A percentile compares a stretch with the other conserved stretches of the same genome.
Evolutionary conservation across 2,888 invertebrate genomes (phyloP).

Genomic region (Caenorhabditis sp.): DNA sequence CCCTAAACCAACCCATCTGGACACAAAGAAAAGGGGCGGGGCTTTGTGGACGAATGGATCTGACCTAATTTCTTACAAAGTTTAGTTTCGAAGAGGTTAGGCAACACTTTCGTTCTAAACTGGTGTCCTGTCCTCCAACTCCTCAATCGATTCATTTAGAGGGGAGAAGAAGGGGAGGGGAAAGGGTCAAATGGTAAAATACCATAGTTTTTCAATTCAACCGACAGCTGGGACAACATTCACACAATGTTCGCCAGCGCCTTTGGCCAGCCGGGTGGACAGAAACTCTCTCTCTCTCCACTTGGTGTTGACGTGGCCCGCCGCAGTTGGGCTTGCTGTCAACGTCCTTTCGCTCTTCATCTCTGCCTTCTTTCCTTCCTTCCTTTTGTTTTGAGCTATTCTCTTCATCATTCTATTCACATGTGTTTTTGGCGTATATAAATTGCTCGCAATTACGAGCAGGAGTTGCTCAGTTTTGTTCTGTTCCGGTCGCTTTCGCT

Average conservation of each 20-base stretch:
- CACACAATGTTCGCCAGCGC: slow-evolving; percentile 3
- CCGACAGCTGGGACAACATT: slow-evolving; percentile 8
- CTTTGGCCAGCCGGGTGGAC: background rate
- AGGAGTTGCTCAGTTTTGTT: background rate
- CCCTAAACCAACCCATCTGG: too few species aligned
- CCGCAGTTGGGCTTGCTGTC: background rate
- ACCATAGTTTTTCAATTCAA: background rate
- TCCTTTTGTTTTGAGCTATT: background rate
- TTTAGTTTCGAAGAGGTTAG: too few species aligned
- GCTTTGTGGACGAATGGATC: too few species aligned
- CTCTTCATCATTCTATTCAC: too few species aligned
- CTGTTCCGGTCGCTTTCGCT: background rate
- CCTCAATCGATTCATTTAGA: background rate
- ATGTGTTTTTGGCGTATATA: background rate
- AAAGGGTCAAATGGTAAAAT: too few species aligned
- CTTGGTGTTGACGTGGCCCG: background rate
- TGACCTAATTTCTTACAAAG: too few species aligned
- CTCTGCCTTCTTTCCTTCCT: background rate
- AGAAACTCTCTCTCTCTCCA: background rate
- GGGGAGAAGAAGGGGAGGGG: too few species aligned
- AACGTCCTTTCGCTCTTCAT: background rate
- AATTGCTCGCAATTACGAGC: background rate
- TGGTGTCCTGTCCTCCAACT: background rate
- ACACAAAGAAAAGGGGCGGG: too few species aligned
- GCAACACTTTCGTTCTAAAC: background rate